A percentile compares a stretch with the other conserved stretches of the same genome.
These are phyloP conservation scores for Aspidoscelis tigris DNA, from an alignment of 2,113 vertebrate genomes.

Conservation along the genomic window DNA sequence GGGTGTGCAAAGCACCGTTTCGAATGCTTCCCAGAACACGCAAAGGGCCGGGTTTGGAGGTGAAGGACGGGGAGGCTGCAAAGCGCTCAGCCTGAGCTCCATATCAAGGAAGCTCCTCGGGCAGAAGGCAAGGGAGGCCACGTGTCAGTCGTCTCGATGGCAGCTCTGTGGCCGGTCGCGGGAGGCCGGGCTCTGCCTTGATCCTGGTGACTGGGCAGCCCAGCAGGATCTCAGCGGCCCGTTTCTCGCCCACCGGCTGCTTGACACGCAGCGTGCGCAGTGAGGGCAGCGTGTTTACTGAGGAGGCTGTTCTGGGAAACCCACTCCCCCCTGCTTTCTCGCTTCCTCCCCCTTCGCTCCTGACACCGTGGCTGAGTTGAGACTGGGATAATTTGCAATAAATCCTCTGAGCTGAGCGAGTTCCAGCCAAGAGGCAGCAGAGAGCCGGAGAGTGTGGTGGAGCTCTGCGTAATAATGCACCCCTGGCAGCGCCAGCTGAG, in stretches of 20 bases:
- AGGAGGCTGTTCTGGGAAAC: no score
- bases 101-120: background rate
- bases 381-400: conserved; percentile 1
- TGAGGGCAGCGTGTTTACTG: no score
- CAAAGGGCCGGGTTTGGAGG: background rate
- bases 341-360: background rate
- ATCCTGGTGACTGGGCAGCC: background rate
- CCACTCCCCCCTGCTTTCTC: no score
- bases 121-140: background rate
- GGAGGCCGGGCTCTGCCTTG: background rate
- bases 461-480: background rate
- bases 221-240: background rate
- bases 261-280: background rate
- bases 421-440: background rate
- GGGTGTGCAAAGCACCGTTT: background rate
- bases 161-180: background rate
- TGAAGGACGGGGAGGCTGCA: background rate
- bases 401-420: background rate
- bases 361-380: conserved; percentile 14
- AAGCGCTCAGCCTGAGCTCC: no score
- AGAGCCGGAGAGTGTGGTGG: background rate
- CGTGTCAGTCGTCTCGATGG: background rate
- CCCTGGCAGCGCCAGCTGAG: no score
- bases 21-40: no score
- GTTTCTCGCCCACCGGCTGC: no score